Evolutionary conservation across 2,797 vertebrate genomes (phyloP), one percentile per base, ranked within the genome.

Genomic region (Chelonia mydas): DNA sequence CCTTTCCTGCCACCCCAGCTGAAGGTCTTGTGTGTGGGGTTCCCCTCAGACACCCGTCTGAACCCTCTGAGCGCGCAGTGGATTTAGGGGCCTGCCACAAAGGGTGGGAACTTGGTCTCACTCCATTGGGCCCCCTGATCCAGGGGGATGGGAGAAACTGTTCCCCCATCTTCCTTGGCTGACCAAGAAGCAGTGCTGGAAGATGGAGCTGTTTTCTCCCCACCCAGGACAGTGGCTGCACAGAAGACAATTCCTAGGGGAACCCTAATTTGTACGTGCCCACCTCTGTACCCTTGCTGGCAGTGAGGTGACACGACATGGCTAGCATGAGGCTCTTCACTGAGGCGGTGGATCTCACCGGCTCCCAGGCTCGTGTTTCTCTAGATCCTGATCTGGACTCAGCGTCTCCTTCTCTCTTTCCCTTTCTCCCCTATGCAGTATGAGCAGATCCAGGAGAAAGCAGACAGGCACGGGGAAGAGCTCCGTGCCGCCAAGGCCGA

Each of bases 401-500:
- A 41, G 72, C 23, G 4, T n/a, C 61, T 9, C 6, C 81, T 45
- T 21, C 15, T 41, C 5, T 51, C 1, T 76, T 21, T 53, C 3
- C 25, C n/a, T 41, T 41, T 41, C 41, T 41, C 51, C 5, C 5
- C 47, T 11, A 21, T 31, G 31, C 86, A 98, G 98, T 98, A 98
- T 1, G 91, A 98, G 61, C 96, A 98, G 89, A 86, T 98, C 81
- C 97, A 97, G 90, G 55, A 54, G 0, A 19, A 90, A 87, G 97
- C 97, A 5, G 97, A 96, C 49, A 97, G 97, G 81, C 97, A 97
- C 0, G 97, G 96, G 1, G 97, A 98, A 84, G 97, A 98, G 65
- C 95, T 98, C 37, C 97, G 96, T 78, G 80, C 95, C 54, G 98
- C 98, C 15, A 99, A 97, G 98, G 98, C 98, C 15, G 99, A 99